phyloP scores from a whole-genome alignment of 2,113 vertebrate species.

The Sterna hirundo region DNA sequence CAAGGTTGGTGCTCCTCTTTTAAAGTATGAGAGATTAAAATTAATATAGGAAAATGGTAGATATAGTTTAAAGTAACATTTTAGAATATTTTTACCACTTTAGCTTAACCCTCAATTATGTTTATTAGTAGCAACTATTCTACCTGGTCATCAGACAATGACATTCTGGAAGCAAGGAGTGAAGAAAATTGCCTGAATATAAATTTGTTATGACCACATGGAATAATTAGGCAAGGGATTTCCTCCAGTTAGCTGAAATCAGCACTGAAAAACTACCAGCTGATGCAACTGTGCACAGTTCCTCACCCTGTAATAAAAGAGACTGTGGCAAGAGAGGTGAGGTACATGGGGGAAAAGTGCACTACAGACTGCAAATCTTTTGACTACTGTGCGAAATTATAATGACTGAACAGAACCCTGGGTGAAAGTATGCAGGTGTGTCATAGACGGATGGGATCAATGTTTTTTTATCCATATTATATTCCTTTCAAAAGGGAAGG shows the following conservation, averaged over 20 bases:
- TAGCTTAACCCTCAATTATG: background rate
- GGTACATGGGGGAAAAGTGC: background rate
- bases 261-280: background rate
- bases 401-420: background rate
- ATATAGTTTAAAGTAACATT: background rate
- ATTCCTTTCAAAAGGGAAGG: background rate
- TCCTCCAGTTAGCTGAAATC: background rate
- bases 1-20: background rate
- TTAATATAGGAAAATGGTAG: background rate
- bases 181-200: background rate
- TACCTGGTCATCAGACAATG: background rate
- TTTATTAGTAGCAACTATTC: background rate
- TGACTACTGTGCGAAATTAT: background rate
- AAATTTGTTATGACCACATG: background rate
- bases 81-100: background rate
- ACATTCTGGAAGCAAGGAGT: background rate
- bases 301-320: background rate
- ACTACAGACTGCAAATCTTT: background rate
- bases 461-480: background rate
- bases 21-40: background rate
- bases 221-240: background rate
- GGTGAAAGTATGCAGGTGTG: background rate
- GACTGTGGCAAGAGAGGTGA: background rate
- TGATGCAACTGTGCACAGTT: background rate
- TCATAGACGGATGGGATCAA: background rate